Evolutionary conservation across 1,140 invertebrate species (phyloP).

Genomic region (Ladona fulva): DNA sequence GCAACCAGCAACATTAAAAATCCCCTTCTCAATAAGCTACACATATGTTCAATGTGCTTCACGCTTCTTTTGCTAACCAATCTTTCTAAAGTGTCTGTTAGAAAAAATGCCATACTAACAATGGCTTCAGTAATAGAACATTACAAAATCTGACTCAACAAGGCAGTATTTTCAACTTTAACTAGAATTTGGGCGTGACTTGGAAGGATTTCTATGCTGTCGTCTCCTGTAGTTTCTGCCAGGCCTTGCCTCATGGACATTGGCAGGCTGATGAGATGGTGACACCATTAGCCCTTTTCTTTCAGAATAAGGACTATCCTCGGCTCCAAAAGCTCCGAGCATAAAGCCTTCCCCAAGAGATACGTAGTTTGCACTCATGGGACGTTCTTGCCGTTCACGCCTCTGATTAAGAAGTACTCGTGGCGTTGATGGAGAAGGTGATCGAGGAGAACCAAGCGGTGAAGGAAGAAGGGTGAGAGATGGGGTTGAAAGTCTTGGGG

Average conservation of each 20-base stretch:
- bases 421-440: neutral
- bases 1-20: no score
- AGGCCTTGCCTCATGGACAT: neutral
- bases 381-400: neutral
- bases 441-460: neutral
- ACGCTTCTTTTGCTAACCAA: no score
- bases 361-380: neutral
- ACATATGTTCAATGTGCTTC: no score
- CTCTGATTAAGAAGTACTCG: neutral
- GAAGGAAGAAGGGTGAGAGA: neutral
- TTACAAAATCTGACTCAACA: no score
- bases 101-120: no score
- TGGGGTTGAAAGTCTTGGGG: neutral
- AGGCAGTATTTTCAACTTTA: no score
- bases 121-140: no score
- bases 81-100: no score
- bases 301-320: neutral
- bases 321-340: neutral
- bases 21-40: no score
- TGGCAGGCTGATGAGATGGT: neutral
- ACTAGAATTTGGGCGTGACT: neutral
- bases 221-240: neutral
- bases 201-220: neutral
- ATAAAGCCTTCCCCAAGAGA: neutral
- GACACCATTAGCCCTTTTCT: neutral